These are phyloP conservation scores for Aurelia sp. DNA, from an alignment of 30 jellyfish, hydroid and myxozoan genomes.

Conservation along the genomic window DNA sequence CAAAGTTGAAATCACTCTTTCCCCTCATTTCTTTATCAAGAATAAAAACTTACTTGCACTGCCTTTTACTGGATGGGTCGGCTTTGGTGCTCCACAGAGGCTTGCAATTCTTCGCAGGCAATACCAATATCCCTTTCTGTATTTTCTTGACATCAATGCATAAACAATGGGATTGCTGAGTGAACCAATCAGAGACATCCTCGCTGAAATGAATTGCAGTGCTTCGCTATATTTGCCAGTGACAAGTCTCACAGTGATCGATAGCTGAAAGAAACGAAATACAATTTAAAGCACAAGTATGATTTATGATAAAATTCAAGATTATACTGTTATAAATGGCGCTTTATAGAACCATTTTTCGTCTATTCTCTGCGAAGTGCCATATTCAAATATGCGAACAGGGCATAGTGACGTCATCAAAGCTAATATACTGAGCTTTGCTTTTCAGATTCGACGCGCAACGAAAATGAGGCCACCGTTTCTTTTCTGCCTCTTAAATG, in stretches of 20 bases:
- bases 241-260: conserved; percentile 43
- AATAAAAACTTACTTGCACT: conserved; percentile 23
- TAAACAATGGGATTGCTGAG: conserved; percentile 56
- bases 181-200: conserved; percentile 73
- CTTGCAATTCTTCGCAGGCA: conserved; percentile 11
- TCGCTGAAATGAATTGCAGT: conserved; percentile 60
- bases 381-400: no score
- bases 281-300: neutral
- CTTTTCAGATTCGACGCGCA: no score
- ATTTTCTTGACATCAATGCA: conserved; percentile 51
- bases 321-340: no score
- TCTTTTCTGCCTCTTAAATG: no score
- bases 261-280: conserved; percentile 21
- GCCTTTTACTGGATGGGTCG: conserved; percentile 19
- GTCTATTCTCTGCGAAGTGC: no score
- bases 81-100: conserved; percentile 62
- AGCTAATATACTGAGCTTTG: no score
- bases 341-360: no score
- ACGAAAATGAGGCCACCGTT: no score
- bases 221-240: conserved; percentile 37
- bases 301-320: no score
- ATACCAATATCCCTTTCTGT: conserved; percentile 63
- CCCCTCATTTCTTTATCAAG: no score
- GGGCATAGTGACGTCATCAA: no score
- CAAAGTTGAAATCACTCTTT: neutral